These are phyloP conservation scores for Notodonta ziczac DNA, from an alignment of 2,888 invertebrate genomes.

Conservation along the genomic window DNA sequence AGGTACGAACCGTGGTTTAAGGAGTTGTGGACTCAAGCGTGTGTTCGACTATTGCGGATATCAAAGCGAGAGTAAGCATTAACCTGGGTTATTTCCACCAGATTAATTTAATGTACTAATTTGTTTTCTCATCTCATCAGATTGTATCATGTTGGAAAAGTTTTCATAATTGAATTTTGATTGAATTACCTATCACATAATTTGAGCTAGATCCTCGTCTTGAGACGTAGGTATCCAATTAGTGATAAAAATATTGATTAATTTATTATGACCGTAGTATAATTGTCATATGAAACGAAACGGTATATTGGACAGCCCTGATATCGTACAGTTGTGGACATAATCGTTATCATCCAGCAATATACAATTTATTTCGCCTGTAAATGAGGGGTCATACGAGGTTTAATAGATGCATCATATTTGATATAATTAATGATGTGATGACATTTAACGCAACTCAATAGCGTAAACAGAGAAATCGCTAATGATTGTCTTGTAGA, in stretches of 20 bases:
- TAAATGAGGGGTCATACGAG: constrained; percentile 29
- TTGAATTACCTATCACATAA: too few species aligned
- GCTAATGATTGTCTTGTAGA: not conserved
- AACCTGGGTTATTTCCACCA: too few species aligned
- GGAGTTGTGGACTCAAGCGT: too few species aligned
- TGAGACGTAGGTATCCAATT: too few species aligned
- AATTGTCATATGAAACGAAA: not conserved
- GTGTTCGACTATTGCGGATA: too few species aligned
- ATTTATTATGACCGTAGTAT: not conserved
- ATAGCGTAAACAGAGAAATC: constrained; percentile 9
- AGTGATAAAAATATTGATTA: not conserved
- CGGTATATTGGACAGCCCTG: not conserved
- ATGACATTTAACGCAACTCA: constrained; percentile 29
- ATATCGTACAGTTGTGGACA: not conserved
- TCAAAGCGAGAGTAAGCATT: too few species aligned
- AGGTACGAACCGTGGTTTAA: too few species aligned
- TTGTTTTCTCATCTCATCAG: too few species aligned
- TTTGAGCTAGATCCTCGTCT: too few species aligned
- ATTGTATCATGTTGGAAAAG: too few species aligned
- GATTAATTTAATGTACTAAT: too few species aligned
- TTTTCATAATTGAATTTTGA: too few species aligned
- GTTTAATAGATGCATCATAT: constrained; percentile 27
- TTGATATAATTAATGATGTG: constrained; percentile 21
- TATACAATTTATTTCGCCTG: constrained; percentile 18
- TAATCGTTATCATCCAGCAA: constrained; percentile 18